These are phyloP conservation scores for Bothrops jararaca DNA, from an alignment of 2,113 vertebrate genomes.

Conservation along the genomic window DNA sequence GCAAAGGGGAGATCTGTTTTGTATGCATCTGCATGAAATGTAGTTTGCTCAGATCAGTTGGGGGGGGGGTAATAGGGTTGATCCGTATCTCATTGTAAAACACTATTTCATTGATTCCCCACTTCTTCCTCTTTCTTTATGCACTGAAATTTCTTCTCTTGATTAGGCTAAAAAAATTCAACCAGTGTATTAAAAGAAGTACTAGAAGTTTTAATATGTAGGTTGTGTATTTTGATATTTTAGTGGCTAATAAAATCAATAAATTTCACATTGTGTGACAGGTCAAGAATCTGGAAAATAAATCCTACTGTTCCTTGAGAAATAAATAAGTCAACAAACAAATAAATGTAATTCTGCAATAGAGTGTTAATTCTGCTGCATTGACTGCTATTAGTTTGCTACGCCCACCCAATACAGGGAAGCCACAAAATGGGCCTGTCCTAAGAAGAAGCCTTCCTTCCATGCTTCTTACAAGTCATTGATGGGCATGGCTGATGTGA, in stretches of 20 bases:
- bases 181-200: not conserved
- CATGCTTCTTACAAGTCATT: not conserved
- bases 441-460: not conserved
- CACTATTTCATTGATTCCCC: slow-evolving; percentile 48
- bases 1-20: slow-evolving; percentile 57
- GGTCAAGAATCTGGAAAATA: not conserved
- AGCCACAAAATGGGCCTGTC: not conserved
- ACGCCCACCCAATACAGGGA: not conserved
- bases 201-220: not conserved
- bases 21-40: slow-evolving; percentile 76
- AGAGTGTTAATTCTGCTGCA: not conserved
- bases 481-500: not conserved
- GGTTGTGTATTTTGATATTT: not conserved
- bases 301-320: not conserved
- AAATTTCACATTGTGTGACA: not conserved
- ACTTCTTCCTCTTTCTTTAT: slow-evolving; percentile 37
- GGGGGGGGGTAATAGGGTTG: slow-evolving; percentile 59
- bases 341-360: not conserved
- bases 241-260: not conserved
- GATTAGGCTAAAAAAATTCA: fast-evolving
- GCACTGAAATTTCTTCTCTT: slow-evolving; percentile 37
- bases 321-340: not conserved
- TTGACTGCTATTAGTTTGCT: not conserved
- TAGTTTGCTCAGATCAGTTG: slow-evolving; percentile 67
- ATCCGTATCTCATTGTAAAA: slow-evolving; percentile 51